These are phyloP conservation scores for Axinella damicornis DNA, from an alignment of 37 sponge, comb jelly and placozoan species.

Conservation along the genomic window DNA sequence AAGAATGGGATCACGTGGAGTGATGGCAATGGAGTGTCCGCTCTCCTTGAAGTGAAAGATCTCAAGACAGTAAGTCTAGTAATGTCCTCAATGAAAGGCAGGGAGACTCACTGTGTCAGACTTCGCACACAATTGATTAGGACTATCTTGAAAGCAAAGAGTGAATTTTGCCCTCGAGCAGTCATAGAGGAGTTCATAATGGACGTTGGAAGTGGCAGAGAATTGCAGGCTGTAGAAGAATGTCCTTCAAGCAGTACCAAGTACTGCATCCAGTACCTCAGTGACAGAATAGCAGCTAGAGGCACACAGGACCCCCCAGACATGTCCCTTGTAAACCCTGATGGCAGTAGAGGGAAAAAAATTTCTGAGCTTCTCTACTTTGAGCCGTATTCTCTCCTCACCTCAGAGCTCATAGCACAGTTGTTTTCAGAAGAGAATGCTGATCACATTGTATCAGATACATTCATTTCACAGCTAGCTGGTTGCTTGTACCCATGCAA, in stretches of 20 bases:
- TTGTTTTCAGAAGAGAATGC: too few relatives aligned
- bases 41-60: conserved; percentile 9
- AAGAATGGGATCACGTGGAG: conserved; percentile 28
- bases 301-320: too few relatives aligned
- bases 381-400: conserved; percentile 13
- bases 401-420: too few relatives aligned
- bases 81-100: conserved; percentile 5
- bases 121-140: conserved; percentile 10
- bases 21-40: not conserved
- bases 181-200: not conserved
- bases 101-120: conserved; percentile 9
- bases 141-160: conserved; percentile 3
- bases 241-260: too few relatives aligned
- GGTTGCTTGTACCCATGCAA: too few relatives aligned
- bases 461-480: too few relatives aligned
- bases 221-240: too few relatives aligned
- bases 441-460: too few relatives aligned
- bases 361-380: conserved; percentile 6
- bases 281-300: too few relatives aligned
- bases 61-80: conserved; percentile 2
- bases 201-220: not conserved
- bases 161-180: not conserved
- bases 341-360: not conserved
- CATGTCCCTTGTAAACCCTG: too few relatives aligned
- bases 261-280: too few relatives aligned